A percentile compares a stretch with the other conserved stretches of the same genome.
These are phyloP conservation scores for Rousettus leschenaultii DNA, from an alignment of 2,113 vertebrate genomes.

Conservation along the genomic window DNA sequence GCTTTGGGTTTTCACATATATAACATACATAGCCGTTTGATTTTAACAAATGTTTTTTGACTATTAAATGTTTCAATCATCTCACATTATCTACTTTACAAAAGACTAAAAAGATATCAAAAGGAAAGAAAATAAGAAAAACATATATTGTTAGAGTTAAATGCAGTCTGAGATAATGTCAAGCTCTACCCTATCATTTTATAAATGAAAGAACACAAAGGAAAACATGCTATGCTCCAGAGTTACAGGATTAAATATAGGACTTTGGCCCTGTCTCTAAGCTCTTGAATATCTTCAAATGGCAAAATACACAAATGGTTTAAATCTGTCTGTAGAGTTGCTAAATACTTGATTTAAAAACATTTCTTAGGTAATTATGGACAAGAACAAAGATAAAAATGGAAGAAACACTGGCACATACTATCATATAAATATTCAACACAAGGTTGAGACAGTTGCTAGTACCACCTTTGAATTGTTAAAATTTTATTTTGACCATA, in stretches of 20 bases:
- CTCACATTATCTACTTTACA: neutral
- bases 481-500: neutral
- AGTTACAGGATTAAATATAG: neutral
- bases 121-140: neutral
- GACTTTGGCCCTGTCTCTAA: neutral
- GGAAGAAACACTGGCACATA: neutral
- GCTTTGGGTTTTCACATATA: neutral
- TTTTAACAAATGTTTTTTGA: neutral
- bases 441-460: neutral
- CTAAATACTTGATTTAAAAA: neutral
- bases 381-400: neutral
- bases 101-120: neutral
- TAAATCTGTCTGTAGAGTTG: neutral
- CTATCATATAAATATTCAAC: neutral
- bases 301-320: neutral
- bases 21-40: neutral
- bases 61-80: neutral
- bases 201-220: neutral
- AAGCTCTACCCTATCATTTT: neutral
- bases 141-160: neutral
- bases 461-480: neutral
- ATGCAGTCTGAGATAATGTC: neutral
- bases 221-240: neutral
- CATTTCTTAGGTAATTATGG: neutral
- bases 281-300: neutral